Evolutionary conservation across 2,797 vertebrate species (phyloP), one percentile per base, ranked within the genome.

Genomic region (Parauchenoglanis ngamensis): DNA sequence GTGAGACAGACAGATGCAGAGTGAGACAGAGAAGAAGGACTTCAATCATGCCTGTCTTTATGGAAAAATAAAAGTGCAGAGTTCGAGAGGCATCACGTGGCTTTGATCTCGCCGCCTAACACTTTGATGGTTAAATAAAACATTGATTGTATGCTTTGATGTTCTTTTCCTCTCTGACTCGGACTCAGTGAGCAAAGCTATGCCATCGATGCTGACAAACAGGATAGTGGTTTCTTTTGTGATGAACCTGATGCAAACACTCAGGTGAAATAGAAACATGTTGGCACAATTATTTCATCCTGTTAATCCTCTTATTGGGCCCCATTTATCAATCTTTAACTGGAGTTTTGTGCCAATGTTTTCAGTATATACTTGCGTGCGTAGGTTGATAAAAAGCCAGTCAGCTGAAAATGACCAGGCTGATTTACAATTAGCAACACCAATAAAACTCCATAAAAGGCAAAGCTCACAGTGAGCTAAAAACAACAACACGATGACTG

Each of bases 41-140:
- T 92, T 92, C 91, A 91, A 91, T 94, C 94, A 92, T 90, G 90
- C 84, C 89, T 84, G 65, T 61, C 75, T 80, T 52, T 35, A 57
- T 59, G 17, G 13, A 6, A 35, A 19, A 84, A 56, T 44, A 65
- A 73, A 89, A 91, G 89, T 90, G 91, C 92, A 94, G 89, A 85
- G 92, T 93, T 92, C 91, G 84, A 68, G 61, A 61, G 70, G 72
- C 59, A 73, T 78, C 23, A 40, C 28, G 15, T 59, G 57, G 23
- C 86, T 88, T 86, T 84, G 80, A 87, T 88, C 86, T 89, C 8
- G 4, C 79, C 59, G 2, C 1, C 67, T 86, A 23, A 84, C 25
- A 80, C 94, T 95, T 95, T 95, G 94, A 95, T 95, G 68, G 87
- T 88, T 77, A 90, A 94, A 94, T 92, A 94, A 94, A 92, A 90